Conservation (phyloP, 2,888 invertebrate species). For the Drosophila bunnanda region DNA sequence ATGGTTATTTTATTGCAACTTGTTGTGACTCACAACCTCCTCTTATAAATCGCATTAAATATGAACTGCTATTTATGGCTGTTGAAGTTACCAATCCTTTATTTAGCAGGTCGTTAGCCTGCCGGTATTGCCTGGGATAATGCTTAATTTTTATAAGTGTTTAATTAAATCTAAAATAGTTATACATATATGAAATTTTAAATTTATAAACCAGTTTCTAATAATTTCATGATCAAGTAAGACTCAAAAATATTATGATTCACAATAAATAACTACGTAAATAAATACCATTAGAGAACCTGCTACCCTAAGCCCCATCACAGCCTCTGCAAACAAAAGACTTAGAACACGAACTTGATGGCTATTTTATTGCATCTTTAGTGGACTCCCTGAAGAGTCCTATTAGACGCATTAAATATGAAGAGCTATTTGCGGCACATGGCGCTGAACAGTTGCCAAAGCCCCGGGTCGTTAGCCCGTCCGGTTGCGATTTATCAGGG, state of each 20-base stretch:
- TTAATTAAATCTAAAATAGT: background rate
- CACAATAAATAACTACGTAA: background rate
- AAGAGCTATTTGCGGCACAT: conserved; percentile 32
- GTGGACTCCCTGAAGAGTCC: background rate
- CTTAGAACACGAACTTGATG: conserved; percentile 5
- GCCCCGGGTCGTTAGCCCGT: conserved; percentile 66
- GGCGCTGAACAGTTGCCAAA: conserved; percentile 43
- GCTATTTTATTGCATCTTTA: conserved; percentile 14
- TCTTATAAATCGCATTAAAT: conserved; percentile 27
- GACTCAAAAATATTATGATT: background rate
- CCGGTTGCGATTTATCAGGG: conserved; percentile 56
- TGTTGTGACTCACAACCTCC: conserved; percentile 38
- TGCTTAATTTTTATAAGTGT: conserved; percentile 22
- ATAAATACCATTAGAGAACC: background rate
- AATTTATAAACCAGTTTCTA: no score
- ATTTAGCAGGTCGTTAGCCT: conserved; percentile 64
- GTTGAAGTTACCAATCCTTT: conserved; percentile 33
- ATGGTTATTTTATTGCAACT: conserved; percentile 28
- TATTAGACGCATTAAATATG: conserved; percentile 9
- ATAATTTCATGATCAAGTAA: background rate
- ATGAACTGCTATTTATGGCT: conserved; percentile 33
- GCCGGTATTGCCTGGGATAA: conserved; percentile 25
- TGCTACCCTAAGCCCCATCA: background rate
- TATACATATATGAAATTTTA: no score
- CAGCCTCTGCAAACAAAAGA: background rate